Evolutionary conservation across 2,113 vertebrate genomes (phyloP), one percentile per base, ranked within the genome.

Genomic region (Sisor rabdophorus): DNA sequence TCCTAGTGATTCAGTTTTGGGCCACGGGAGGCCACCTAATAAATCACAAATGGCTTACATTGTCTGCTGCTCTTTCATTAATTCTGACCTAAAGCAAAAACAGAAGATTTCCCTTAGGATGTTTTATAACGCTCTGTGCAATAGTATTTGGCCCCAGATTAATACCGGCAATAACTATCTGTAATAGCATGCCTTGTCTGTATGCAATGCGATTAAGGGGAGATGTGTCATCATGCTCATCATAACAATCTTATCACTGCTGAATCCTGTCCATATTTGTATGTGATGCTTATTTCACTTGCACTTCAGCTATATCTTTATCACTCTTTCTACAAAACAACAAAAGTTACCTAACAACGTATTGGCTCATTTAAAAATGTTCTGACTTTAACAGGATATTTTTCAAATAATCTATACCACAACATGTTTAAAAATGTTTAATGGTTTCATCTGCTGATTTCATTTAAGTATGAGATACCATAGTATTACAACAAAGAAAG

Each of bases 1-100:
- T 78, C 61, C 82, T 82, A 81, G 84, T 69, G 67, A 61, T 71
- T 71, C 9, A 47, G 40, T 81, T 87, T 80, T 84, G 81, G 81
- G 83, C 79, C 77, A 50, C 48, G 83, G 80, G 84, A 88, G 87
- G 77, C 80, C 80, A 65, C 50, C 36, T 36, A 30, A 86, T 87
- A 89, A 90, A 89, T 90, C 86, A 88, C 55, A 86, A 84, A 79
- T 81, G 82, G 78, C 80, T 81, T 78, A 82, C 75, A 73, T 81
- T n/a, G 70, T 83, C 83, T 81, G 84, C 76, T 73, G 83, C 81
- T 50, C 81, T 82, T 78, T 73, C 73, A 82, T 80, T 82, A 85
- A 85, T 83, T 77, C 61, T 32, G 56, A 81, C 78, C 83, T 52
- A 76, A 68, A 83, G 78, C 76, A 76, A 76, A 85, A 86, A 86